Conservation (phyloP, 2,113 vertebrate genomes). For the Trinectes maculatus region DNA sequence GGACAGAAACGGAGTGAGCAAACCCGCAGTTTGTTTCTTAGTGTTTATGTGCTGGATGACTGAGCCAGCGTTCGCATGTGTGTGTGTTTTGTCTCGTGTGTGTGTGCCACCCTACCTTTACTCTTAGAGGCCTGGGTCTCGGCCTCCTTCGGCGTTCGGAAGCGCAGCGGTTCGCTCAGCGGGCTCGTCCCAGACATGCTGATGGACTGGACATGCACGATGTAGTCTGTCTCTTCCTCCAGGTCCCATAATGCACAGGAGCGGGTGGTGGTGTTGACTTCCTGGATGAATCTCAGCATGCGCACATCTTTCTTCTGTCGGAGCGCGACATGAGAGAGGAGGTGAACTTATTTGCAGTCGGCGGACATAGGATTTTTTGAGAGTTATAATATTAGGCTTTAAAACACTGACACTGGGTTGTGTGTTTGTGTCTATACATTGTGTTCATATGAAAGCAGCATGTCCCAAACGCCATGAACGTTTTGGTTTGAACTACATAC, state of each 20-base stretch:
- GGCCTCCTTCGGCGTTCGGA: constrained; percentile 91
- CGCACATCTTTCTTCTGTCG: constrained; percentile 93
- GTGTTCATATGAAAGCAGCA: no score
- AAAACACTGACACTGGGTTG: no score
- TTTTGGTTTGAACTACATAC: no score
- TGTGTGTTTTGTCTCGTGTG: not conserved
- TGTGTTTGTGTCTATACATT: no score
- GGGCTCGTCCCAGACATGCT: constrained; percentile 92
- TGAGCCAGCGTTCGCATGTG: not conserved
- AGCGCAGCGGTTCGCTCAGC: constrained; percentile 90
- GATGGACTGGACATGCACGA: constrained; percentile 95
- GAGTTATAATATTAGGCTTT: no score
- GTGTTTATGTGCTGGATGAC: not conserved
- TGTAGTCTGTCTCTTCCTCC: constrained; percentile 96
- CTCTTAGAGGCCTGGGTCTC: constrained; percentile 92
- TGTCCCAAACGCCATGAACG: no score
- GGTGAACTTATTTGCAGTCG: no score
- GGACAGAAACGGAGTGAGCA: constrained; percentile 10
- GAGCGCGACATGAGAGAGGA: constrained; percentile 9
- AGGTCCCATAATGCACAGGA: constrained; percentile 97
- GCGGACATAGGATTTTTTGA: no score
- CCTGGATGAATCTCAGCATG: constrained; percentile 98
- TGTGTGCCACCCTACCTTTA: constrained; percentile 83
- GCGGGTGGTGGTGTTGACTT: constrained; percentile 97
- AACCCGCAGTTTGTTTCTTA: constrained; percentile 7